Evolutionary conservation across 2,888 invertebrate species (phyloP), one percentile per base, ranked within the genome.

Genomic region (Tenthredo mesomela): DNA sequence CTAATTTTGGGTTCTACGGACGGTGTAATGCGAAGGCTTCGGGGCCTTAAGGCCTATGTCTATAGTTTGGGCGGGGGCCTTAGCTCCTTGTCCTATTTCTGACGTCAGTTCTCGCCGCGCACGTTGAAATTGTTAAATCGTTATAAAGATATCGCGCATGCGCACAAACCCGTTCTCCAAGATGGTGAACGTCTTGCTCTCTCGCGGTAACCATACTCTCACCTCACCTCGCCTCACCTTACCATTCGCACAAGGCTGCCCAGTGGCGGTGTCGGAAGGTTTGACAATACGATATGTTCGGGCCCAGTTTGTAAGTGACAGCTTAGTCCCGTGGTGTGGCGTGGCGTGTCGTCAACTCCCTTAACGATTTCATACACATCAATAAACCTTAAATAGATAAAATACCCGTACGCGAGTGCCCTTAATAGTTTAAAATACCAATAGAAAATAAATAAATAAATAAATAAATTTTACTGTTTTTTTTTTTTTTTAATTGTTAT

Each of bases 41-140:
- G 67, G 12, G 33, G 67, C 67, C 67, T 67, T 73, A n/a, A 40
- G 43, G 40, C 71, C 43, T 18, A 5, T 21, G 21, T 43, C 10
- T 40, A 40, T n/a, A 37, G 21, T 73, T 73, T 73, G 71, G 71
- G 71, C 71, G 71, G 71, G 71, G 71, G 71, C 71, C 71, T 67
- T 88, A 90, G 91, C 90, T 90, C 91, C 91, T 91, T 91, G 91
- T 91, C 91, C 91, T 89, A 91, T 91, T 91, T 91, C 90, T 91
- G 91, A 91, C 91, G 91, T 91, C 91, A 91, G 86, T 85, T 47
- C 85, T 85, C 88, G 87, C 43, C 83, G 85, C 83, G 85, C 58
- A 40, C 77, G 84, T 40, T 82, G 73, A 43, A 47, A 50, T 21
- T 43, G 47, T 67, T 78, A 40, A 25, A 61, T 61, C 18, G 85